Evolutionary conservation across 2,797 vertebrate species (phyloP), one percentile per base, ranked within the genome.

Genomic region (Tragelaphus oryx): DNA sequence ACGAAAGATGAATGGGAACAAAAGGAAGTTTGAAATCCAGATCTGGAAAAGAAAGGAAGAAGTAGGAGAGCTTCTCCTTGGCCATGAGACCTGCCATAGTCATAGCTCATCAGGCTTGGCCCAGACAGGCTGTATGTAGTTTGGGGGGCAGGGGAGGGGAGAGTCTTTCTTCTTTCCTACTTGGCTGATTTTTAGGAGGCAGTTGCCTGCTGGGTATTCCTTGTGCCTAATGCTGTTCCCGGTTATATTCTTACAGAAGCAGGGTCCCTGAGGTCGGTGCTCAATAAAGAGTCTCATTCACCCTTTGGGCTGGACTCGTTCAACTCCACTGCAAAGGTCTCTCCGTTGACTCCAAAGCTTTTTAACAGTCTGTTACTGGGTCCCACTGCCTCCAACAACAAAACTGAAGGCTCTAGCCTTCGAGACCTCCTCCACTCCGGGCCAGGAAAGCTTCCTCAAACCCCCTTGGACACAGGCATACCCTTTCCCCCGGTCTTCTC

Each of bases 351-450:
- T 97, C 99, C 99, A 95, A 99, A 99, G 98, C 99, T 99, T 84
- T 99, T 99, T 97, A 99, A 99, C 98, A 99, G 99, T 97, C 98
- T 99, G 87, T 98, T 99, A 95, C 98, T 99, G 98, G 99, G 99
- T 95, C 99, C 99, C 87, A 99, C 99, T 96, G 99, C 99, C 95
- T 98, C 99, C 95, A 99, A 99, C 98, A 99, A 99, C 96, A 99
- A 99, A 98, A 98, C 99, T 1, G 99, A 99, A 98, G 99, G 99
- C 65, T 99, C 99, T 92, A 99, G 99, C 98, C 99, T 99, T 95
- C 98, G 99, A 97, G 99, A 99, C 98, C 98, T 99, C 92, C 99
- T 99, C 89, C 99, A 99, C 98, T 99, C 99, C 1, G 99, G 99
- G 85, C 99, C 99, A 0, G 99, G 99, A 91, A 99, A 99, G 96